Percentiles rank a stretch among this genome's conserved stretches.
These are phyloP conservation scores for Hyperoplus lanceolatus DNA, from an alignment of 2,797 vertebrate species.

Conservation along the genomic window DNA sequence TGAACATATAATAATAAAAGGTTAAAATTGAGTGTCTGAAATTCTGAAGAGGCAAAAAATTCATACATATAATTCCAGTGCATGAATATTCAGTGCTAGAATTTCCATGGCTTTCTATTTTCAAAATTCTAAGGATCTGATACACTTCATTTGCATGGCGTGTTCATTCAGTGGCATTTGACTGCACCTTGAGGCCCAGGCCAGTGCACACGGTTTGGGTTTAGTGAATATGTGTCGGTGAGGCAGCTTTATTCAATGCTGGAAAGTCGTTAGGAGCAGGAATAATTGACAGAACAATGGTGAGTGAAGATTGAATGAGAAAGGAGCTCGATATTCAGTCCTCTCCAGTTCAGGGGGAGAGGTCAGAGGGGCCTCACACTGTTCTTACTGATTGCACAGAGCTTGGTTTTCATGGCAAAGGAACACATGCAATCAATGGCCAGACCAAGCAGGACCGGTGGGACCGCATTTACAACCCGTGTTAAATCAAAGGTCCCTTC, in stretches of 20 bases:
- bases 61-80: too few relatives aligned
- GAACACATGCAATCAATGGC: constrained; percentile 76
- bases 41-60: too few relatives aligned
- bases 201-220: constrained; percentile 61
- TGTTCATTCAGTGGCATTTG: constrained; percentile 55
- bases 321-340: constrained; percentile 72
- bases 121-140: too few relatives aligned
- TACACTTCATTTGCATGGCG: not conserved
- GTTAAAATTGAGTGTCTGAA: too few relatives aligned
- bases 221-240: constrained; percentile 54
- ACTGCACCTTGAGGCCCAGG: constrained; percentile 38
- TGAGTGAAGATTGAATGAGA: constrained; percentile 76
- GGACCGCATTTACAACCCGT: constrained; percentile 68
- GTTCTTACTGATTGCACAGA: constrained; percentile 68
- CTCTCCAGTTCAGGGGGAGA: constrained; percentile 59
- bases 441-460: constrained; percentile 54
- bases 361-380: constrained; percentile 66
- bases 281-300: constrained; percentile 79
- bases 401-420: constrained; percentile 64
- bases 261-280: constrained; percentile 60
- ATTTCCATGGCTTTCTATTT: too few relatives aligned
- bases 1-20: too few relatives aligned
- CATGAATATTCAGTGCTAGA: too few relatives aligned
- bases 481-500: constrained; percentile 78
- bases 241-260: constrained; percentile 43